Evolutionary conservation across 2,888 invertebrate genomes (phyloP).

Genomic region (Thalpophila matura): DNA sequence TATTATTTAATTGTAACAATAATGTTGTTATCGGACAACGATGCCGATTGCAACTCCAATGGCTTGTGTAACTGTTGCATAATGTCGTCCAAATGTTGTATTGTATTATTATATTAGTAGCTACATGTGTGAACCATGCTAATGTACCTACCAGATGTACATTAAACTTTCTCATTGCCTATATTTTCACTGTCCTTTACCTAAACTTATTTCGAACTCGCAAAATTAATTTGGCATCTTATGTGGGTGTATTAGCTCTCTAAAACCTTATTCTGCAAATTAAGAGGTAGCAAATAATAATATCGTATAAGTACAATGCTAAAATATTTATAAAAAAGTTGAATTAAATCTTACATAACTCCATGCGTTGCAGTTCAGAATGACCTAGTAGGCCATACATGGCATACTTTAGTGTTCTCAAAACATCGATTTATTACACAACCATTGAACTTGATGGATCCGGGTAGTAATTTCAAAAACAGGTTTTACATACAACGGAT

Average conservation of each 20-base stretch:
- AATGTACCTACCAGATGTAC: constrained; percentile 74
- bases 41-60: constrained; percentile 24
- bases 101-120: constrained; percentile 73
- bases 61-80: constrained; percentile 71
- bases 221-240: constrained; percentile 11
- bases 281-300: background rate
- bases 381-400: constrained; percentile 49
- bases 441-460: constrained; percentile 48
- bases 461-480: constrained; percentile 47
- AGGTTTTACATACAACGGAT: constrained; percentile 34
- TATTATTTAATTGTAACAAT: too few relatives aligned
- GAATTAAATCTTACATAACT: constrained; percentile 33
- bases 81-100: constrained; percentile 68
- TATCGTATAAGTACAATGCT: constrained; percentile 18
- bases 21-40: background rate
- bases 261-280: constrained; percentile 7
- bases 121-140: constrained; percentile 80
- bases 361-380: constrained; percentile 4
- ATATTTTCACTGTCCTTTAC: constrained; percentile 70
- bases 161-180: constrained; percentile 77
- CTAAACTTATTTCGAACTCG: constrained; percentile 56
- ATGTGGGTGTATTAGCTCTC: constrained; percentile 29
- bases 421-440: constrained; percentile 54
- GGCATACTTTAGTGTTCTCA: constrained; percentile 46
- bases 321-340: background rate